These are phyloP conservation scores for Esox niger DNA, from an alignment of 2,113 vertebrate species.

Conservation along the genomic window DNA sequence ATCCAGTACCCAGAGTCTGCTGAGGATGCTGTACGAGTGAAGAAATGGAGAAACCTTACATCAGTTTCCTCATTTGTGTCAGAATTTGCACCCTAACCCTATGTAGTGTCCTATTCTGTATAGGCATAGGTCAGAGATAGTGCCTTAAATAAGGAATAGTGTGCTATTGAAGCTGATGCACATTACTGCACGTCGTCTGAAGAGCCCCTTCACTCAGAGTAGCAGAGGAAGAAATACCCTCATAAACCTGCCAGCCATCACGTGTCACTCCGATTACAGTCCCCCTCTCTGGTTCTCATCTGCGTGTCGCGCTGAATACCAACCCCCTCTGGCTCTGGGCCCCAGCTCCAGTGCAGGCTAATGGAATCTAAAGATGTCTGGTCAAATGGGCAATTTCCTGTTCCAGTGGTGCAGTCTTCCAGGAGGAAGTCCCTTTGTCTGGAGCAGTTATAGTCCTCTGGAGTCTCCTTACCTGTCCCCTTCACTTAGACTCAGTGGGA, in stretches of 20 bases:
- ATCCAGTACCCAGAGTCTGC: too few relatives aligned
- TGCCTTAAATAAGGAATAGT: too few relatives aligned
- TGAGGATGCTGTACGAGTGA: too few relatives aligned
- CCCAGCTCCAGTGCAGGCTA: background rate
- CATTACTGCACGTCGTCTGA: too few relatives aligned
- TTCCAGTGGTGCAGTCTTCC: too few relatives aligned
- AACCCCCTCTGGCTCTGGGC: background rate
- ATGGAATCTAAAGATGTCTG: background rate
- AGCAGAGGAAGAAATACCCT: background rate
- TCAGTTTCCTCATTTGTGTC: too few relatives aligned
- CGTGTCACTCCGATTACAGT: background rate
- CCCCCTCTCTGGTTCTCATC: background rate
- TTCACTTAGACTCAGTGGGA: background rate
- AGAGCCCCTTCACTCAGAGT: too few relatives aligned
- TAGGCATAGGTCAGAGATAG: too few relatives aligned
- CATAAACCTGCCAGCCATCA: background rate
- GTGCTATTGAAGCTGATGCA: too few relatives aligned
- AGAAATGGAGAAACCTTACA: too few relatives aligned
- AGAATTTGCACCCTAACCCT: too few relatives aligned
- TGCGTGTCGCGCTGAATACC: background rate
- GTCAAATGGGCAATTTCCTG: background rate
- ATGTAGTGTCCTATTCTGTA: too few relatives aligned
- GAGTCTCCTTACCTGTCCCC: background rate
- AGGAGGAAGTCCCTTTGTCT: constrained; percentile 4
- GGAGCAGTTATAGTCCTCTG: background rate